phyloP scores from a whole-genome alignment of 64 coral and sea anemone species.

The Exaiptasia diaphana region DNA sequence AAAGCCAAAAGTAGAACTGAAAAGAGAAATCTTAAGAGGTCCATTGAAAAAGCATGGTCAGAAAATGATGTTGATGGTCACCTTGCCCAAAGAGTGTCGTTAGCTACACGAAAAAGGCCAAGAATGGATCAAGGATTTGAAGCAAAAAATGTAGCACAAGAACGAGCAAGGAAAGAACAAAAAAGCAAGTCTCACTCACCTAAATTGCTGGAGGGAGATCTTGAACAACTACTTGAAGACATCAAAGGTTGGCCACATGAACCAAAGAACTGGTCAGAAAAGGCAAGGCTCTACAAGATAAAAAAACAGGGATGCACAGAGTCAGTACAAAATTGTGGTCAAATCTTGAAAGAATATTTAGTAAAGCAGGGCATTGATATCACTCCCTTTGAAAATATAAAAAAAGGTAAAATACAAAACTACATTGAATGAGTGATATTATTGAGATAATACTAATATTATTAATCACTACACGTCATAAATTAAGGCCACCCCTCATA shows the following conservation, averaged over 20 bases:
- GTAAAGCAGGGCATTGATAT: background rate
- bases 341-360: conserved; percentile 5
- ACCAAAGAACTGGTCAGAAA: conserved; percentile 5
- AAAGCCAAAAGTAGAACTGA: background rate
- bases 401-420: background rate
- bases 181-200: background rate
- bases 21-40: background rate
- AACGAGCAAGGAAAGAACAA: background rate
- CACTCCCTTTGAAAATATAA: background rate
- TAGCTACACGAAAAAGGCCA: background rate
- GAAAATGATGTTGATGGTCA: conserved; percentile 17
- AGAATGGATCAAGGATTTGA: background rate
- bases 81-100: background rate
- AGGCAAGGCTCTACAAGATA: background rate
- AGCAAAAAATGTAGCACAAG: background rate
- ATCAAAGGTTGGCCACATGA: background rate
- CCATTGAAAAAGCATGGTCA: background rate
- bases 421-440: background rate
- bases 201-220: background rate
- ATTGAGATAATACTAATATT: background rate
- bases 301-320: background rate
- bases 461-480: background rate
- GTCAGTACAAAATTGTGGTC: background rate
- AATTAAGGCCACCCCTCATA: background rate
- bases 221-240: background rate